Conservation (phyloP, 2,888 invertebrate genomes). For the Agrenia bidenticulata region DNA sequence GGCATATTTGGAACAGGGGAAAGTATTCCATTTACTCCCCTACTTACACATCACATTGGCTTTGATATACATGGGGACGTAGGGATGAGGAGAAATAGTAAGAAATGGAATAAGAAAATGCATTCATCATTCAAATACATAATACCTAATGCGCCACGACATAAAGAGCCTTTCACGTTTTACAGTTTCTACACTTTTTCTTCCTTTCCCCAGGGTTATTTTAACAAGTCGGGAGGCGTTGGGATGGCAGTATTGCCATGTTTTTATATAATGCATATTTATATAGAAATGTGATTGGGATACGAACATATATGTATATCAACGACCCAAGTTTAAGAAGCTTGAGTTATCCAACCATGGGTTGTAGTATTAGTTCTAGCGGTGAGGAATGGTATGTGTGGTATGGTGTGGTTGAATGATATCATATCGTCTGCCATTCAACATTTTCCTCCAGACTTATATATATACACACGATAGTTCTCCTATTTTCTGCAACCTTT, state of each 20-base stretch:
- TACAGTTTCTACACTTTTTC: conserved; percentile 9
- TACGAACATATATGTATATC: no score
- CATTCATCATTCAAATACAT: conserved; percentile 34
- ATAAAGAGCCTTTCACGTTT: conserved; percentile 26
- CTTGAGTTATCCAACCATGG: no score
- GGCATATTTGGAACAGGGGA: conserved; percentile 4
- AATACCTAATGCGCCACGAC: conserved; percentile 32
- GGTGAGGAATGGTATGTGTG: no score
- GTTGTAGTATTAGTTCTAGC: no score
- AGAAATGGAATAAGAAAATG: conserved; percentile 23
- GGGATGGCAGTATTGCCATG: background rate
- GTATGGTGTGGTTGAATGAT: background rate
- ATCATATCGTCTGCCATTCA: background rate
- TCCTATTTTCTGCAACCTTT: conserved; percentile 11
- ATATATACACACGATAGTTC: conserved; percentile 8
- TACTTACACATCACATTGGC: conserved; percentile 2
- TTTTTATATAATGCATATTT: no score
- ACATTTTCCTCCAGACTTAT: background rate
- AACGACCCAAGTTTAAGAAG: no score
- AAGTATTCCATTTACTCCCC: background rate
- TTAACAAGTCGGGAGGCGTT: conserved; percentile 3
- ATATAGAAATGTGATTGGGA: no score
- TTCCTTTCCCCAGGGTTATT: conserved; percentile 12
- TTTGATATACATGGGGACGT: no score
- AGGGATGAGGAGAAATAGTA: background rate